Evolutionary conservation across 2,797 vertebrate species (phyloP), one percentile per base, ranked within the genome.

Genomic region (Threskiornis aethiopicus): DNA sequence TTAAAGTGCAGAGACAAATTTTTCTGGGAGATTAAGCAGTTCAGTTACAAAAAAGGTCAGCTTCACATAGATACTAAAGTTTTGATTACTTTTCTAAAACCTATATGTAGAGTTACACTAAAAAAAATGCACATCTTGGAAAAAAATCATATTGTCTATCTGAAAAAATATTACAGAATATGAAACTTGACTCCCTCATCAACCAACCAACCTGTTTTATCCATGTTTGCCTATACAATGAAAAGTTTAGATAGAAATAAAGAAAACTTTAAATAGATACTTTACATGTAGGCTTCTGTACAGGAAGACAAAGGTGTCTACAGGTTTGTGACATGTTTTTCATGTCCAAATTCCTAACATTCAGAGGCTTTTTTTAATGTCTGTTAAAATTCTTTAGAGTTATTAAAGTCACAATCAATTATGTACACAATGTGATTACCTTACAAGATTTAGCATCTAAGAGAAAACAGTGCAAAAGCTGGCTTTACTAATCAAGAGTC

Each of bases 1-100:
- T 88, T 87, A 86, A 95, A 93, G 41, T 71, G 20, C 49, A 49
- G 41, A 49, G 61, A 71, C 52, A 95, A 88, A 90, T 91, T 47
- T 66, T 84, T 92, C 80, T 55, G 25, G 26, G 52, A 93, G 49
- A 83, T 92, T 81, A 88, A 75, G 42, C 13, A 71, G 15, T 52
- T 89, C 33, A 80, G 52, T 89, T 85, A 66, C 8, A 17, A 88
- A 69, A 94, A 95, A 91, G 39, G 51, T 94, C 88, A 90, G 16
- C 17, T 91, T 82, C 11, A 2, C 70, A 77, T 6, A 62, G 16
- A 46, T 65, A 89, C 87, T 73, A 85, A 72, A 89, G 29, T 73
- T 89, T 61, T 83, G 67, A 92, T 89, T 92, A 52, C 42, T 93
- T 93, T 92, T 83, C 64, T 87, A 70, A 91, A 87, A 55, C 12